A percentile compares a stretch with the other conserved stretches of the same genome.
Conservation (phyloP, 2,888 invertebrate genomes). For the Temnothorax ravouxi region DNA sequence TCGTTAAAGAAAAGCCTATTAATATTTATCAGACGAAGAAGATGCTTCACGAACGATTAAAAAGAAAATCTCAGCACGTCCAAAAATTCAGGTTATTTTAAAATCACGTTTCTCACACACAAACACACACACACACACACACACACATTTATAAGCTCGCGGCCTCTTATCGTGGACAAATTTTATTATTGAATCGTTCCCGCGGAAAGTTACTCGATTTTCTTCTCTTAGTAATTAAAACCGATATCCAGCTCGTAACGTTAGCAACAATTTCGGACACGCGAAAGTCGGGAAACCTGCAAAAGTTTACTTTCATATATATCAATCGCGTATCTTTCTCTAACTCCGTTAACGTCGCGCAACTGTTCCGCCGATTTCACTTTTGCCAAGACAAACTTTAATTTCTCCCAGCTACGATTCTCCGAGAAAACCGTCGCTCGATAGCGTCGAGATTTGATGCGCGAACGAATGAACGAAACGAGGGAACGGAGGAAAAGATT, state of each 20-base stretch:
- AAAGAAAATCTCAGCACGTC: background rate
- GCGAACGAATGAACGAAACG: constrained; percentile 15
- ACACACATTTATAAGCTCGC: background rate
- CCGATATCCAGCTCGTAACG: background rate
- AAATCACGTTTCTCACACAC: background rate
- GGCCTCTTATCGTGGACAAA: background rate
- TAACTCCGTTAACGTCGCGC: constrained; percentile 36
- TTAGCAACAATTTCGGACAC: constrained; percentile 9
- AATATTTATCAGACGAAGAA: background rate
- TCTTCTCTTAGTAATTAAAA: background rate
- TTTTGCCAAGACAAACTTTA: constrained; percentile 75
- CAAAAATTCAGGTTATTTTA: background rate
- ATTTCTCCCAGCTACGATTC: constrained; percentile 65
- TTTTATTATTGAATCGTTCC: background rate
- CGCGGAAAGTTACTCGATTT: background rate
- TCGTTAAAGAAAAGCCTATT: background rate
- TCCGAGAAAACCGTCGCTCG: constrained; percentile 38
- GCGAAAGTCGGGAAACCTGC: constrained; percentile 35
- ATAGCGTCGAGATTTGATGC: constrained; percentile 33
- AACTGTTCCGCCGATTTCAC: constrained; percentile 73
- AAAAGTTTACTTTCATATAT: constrained; percentile 46
- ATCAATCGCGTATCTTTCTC: constrained; percentile 38
- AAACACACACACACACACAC: no score
- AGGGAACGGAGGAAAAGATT: constrained; percentile 40
- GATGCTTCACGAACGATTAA: background rate